Percentiles rank a stretch among this genome's conserved stretches.
These are phyloP conservation scores for Pycnonotus jocosus DNA, from an alignment of 2,113 vertebrate genomes.

Conservation along the genomic window DNA sequence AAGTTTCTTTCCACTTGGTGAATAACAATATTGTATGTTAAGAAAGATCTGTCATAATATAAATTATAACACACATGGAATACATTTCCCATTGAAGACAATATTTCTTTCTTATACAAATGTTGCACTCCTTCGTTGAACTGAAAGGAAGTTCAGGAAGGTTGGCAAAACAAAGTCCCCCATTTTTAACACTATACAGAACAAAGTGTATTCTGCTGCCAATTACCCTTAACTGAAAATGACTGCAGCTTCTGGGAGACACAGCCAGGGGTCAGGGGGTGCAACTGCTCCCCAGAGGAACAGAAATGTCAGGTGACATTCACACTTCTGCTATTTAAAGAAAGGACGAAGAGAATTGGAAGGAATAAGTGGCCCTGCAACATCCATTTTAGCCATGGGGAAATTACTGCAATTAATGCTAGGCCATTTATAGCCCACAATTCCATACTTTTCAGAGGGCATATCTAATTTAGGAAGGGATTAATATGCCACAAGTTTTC, in stretches of 20 bases:
- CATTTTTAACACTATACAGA: conserved; percentile 72
- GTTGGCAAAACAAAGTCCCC: conserved; percentile 76
- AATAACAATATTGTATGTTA: conserved; percentile 72
- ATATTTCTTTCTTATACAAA: conserved; percentile 82
- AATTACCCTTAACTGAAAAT: conserved; percentile 65
- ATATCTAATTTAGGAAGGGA: neutral
- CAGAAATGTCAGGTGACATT: conserved; percentile 23
- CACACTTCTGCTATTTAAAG: neutral
- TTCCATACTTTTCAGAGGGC: neutral
- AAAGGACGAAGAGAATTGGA: neutral
- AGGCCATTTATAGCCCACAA: neutral
- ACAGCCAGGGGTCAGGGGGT: conserved; percentile 47
- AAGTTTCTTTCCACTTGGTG: conserved; percentile 51
- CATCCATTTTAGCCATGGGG: neutral
- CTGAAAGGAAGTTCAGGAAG: conserved; percentile 75
- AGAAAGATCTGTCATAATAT: conserved; percentile 73
- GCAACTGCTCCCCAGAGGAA: conserved; percentile 19
- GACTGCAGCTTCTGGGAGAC: conserved; percentile 60
- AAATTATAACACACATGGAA: conserved; percentile 82
- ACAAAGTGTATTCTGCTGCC: conserved; percentile 68
- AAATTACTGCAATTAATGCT: conserved; percentile 11
- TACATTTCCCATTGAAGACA: conserved; percentile 78
- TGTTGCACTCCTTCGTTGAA: conserved; percentile 71
- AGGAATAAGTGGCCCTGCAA: neutral
- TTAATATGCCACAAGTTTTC: neutral